Percentiles rank a stretch among this genome's conserved stretches.
phyloP scores from a whole-genome alignment of 1,140 invertebrate genomes.

The Eriosoma lanigerum region DNA sequence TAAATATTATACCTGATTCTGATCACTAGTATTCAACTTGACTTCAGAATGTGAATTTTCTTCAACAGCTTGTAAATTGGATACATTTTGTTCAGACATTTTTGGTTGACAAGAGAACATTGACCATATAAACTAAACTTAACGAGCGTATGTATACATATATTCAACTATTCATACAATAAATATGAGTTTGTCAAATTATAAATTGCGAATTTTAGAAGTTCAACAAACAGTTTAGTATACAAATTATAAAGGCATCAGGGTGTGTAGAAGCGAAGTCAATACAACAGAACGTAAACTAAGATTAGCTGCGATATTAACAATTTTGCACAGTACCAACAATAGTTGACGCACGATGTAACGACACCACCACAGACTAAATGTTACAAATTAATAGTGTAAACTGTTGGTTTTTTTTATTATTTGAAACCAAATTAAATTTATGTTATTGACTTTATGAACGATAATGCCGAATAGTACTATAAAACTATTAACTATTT shows the following conservation, averaged over 20 bases:
- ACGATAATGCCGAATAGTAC: no score
- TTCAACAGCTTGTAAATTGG: neutral
- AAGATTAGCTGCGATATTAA: slow-evolving; percentile 34
- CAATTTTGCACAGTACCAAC: slow-evolving; percentile 33
- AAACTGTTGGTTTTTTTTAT: no score
- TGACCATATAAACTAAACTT: no score
- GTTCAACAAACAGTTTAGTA: no score
- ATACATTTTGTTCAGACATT: neutral
- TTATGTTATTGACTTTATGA: no score
- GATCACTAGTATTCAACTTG: neutral
- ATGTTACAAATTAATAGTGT: no score
- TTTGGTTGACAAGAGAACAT: neutral
- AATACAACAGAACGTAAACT: slow-evolving; percentile 30
- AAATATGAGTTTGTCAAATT: no score
- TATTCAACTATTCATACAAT: no score
- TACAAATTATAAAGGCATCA: neutral
- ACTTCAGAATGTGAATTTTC: neutral
- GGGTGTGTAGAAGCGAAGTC: neutral
- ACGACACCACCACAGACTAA: neutral
- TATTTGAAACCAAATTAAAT: no score
- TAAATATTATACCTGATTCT: neutral
- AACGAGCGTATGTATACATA: no score
- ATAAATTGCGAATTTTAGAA: no score
- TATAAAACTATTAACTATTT: no score
- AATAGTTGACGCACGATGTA: slow-evolving; percentile 38